Percentiles rank a stretch among this genome's conserved stretches.
Evolutionary conservation across 2,797 vertebrate genomes (phyloP).

Genomic region (Todus mexicanus): DNA sequence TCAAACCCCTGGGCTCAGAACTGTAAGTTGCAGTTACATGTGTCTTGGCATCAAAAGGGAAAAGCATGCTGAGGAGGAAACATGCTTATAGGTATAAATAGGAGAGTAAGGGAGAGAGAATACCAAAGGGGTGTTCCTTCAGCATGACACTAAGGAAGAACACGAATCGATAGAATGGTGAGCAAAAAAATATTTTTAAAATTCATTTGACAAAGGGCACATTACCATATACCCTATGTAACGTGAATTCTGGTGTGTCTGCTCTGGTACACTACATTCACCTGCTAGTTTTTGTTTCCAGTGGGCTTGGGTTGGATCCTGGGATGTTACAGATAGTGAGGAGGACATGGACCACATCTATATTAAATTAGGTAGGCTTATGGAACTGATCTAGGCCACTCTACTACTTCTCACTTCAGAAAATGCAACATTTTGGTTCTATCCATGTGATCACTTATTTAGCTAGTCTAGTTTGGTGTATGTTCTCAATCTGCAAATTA

Average conservation of each 20-base stretch:
- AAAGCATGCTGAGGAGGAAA: background rate
- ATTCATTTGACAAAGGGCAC: background rate
- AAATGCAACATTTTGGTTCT: background rate
- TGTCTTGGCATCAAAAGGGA: background rate
- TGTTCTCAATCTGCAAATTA: background rate
- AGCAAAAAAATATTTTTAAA: background rate
- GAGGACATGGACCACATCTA: background rate
- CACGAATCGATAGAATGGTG: background rate
- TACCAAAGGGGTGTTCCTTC: background rate
- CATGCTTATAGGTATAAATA: background rate
- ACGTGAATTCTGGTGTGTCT: background rate
- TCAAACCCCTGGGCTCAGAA: background rate
- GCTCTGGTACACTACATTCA: background rate
- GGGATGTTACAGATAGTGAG: background rate
- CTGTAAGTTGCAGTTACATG: background rate
- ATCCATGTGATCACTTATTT: background rate
- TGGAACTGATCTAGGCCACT: background rate
- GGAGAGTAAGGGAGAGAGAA: background rate
- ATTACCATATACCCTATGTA: background rate
- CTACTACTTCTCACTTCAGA: background rate
- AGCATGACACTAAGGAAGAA: background rate
- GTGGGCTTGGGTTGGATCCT: background rate
- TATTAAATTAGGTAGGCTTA: background rate
- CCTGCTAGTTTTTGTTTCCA: background rate
- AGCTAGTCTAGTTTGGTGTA: background rate